Conservation (phyloP, 2,888 invertebrate species). For the Lucinisca nassula region DNA sequence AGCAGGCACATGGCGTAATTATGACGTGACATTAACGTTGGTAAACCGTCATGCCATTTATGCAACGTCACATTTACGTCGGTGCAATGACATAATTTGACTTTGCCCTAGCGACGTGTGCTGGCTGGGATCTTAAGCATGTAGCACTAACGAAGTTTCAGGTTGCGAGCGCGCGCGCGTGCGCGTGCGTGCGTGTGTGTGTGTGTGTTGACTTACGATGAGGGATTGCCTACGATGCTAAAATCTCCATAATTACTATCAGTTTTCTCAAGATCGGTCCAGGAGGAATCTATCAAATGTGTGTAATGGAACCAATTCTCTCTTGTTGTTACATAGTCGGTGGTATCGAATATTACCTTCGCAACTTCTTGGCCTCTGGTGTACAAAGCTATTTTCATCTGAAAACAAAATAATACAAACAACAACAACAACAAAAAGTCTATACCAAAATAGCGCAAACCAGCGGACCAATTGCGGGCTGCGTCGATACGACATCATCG, state of each 20-base stretch:
- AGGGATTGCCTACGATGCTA: not conserved
- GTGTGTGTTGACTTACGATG: no score
- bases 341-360: not conserved
- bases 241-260: not conserved
- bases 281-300: not conserved
- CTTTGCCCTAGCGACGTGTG: no score
- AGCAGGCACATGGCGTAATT: no score
- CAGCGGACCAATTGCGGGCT: not conserved
- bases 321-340: not conserved
- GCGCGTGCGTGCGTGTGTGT: no score
- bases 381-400: not conserved
- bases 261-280: not conserved
- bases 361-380: not conserved
- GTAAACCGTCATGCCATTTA: no score
- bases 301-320: not conserved
- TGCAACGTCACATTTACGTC: no score
- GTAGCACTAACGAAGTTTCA: no score
- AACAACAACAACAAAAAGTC: not conserved
- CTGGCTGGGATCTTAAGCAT: no score
- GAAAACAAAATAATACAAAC: not conserved
- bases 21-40: no score
- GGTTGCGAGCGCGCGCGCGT: no score
- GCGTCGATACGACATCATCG: not conserved
- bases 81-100: no score
- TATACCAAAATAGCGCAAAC: not conserved